Conservation (phyloP, 2,797 vertebrate species). For the Premnoplex brunnescens region DNA sequence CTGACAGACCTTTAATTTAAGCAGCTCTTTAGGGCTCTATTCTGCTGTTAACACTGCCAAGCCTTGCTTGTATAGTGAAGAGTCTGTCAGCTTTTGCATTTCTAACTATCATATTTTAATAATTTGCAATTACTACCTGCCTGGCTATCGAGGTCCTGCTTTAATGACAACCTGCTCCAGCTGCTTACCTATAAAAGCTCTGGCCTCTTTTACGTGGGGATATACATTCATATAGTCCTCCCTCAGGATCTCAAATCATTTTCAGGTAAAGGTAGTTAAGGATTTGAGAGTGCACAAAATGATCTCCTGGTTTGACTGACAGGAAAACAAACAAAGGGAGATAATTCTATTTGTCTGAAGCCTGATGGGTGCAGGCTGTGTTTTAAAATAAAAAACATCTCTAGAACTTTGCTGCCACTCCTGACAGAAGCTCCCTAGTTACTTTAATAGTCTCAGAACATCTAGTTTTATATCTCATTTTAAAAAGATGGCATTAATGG, state of each 20-base stretch:
- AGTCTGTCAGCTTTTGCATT: slow-evolving; percentile 9
- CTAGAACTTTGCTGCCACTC: neutral
- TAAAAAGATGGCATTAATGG: neutral
- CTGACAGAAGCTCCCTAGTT: neutral
- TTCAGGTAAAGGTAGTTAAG: neutral
- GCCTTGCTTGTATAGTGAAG: neutral
- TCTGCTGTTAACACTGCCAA: neutral
- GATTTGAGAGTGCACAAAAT: neutral
- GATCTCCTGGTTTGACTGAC: neutral
- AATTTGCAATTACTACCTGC: neutral
- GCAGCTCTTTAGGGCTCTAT: neutral
- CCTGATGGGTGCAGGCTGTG: neutral
- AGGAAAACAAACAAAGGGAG: neutral
- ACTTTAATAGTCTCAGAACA: neutral
- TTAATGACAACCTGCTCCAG: neutral
- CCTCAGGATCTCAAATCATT: neutral
- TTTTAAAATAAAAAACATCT: neutral
- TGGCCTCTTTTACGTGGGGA: neutral
- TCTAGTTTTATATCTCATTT: neutral
- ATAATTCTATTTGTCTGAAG: neutral
- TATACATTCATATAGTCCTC: neutral
- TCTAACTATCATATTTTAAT: neutral
- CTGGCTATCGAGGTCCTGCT: neutral
- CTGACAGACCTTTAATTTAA: slow-evolving; percentile 32
- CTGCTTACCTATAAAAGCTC: neutral